These are phyloP conservation scores for Gila robusta DNA, from an alignment of 2,797 vertebrate species.

Conservation along the genomic window DNA sequence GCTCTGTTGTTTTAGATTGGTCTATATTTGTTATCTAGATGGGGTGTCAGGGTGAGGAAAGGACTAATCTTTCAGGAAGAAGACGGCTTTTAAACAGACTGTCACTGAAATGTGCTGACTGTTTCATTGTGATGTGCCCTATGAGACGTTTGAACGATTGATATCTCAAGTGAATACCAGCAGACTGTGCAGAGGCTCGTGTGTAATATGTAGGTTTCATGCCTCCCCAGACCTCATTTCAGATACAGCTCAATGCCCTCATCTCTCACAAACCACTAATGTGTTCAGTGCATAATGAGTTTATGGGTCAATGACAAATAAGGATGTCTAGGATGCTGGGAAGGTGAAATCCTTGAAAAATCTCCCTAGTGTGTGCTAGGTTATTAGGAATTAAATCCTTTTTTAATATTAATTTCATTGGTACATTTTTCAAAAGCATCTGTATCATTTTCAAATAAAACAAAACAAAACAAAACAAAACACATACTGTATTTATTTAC, in stretches of 20 bases:
- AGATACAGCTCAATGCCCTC: constrained; percentile 10
- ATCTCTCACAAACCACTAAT: constrained; percentile 27
- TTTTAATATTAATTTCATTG: too few species aligned
- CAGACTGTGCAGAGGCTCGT: constrained; percentile 37
- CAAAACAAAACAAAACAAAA: too few species aligned
- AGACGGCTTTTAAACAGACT: background rate
- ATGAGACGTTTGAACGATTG: constrained; percentile 31
- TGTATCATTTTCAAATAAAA: too few species aligned
- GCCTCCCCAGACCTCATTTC: constrained; percentile 32
- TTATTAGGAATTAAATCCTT: background rate
- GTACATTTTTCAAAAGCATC: too few species aligned
- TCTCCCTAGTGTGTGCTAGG: too few species aligned
- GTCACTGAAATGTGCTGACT: constrained; percentile 27
- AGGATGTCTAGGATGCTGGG: background rate
- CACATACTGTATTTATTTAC: too few species aligned
- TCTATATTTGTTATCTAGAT: constrained; percentile 1
- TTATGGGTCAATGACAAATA: constrained; percentile 44
- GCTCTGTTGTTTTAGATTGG: background rate
- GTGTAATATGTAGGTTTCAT: constrained; percentile 42
- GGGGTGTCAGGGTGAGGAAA: constrained; percentile 14
- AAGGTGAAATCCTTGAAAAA: background rate
- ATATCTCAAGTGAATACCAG: constrained; percentile 41
- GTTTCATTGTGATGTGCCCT: constrained; percentile 20
- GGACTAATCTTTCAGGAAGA: constrained; percentile 10
- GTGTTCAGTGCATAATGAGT: constrained; percentile 48